These are phyloP conservation scores for Onychorhynchus coronatus DNA, from an alignment of 2,113 vertebrate species.

Conservation along the genomic window DNA sequence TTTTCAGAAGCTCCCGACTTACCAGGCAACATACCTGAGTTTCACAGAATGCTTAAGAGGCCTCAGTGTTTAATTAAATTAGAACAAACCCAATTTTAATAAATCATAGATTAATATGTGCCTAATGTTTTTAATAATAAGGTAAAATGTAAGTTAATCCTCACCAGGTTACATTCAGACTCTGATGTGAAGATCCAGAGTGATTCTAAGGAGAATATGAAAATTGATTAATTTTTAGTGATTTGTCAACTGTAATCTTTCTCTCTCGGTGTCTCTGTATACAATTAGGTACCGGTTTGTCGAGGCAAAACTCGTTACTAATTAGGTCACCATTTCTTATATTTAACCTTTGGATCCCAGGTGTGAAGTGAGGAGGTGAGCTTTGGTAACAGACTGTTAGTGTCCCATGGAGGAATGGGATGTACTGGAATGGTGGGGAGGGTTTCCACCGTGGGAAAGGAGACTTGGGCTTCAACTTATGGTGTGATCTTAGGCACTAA, in stretches of 20 bases:
- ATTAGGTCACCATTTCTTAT: not conserved
- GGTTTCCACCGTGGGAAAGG: not conserved
- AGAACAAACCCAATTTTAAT: not conserved
- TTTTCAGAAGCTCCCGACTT: not conserved
- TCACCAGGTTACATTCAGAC: not conserved
- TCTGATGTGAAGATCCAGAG: not conserved
- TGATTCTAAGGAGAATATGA: not conserved
- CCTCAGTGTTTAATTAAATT: not conserved
- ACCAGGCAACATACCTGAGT: not conserved
- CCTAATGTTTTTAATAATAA: not conserved
- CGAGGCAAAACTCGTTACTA: not conserved
- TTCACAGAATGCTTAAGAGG: not conserved
- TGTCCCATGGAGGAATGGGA: not conserved
- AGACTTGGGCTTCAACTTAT: not conserved
- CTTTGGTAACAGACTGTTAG: not conserved
- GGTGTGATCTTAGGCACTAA: not conserved
- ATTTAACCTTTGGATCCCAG: not conserved
- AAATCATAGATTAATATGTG: not conserved
- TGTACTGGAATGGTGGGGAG: not conserved
- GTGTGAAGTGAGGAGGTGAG: not conserved
- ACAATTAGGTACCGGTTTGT: not conserved
- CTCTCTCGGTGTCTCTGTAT: not conserved
- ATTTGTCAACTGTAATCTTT: not conserved
- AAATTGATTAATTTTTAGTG: not conserved
- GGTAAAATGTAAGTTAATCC: not conserved